A percentile compares a stretch with the other conserved stretches of the same genome.
These are phyloP conservation scores for Pocillopora damicornis DNA, from an alignment of 64 coral and sea anemone species.

Conservation along the genomic window DNA sequence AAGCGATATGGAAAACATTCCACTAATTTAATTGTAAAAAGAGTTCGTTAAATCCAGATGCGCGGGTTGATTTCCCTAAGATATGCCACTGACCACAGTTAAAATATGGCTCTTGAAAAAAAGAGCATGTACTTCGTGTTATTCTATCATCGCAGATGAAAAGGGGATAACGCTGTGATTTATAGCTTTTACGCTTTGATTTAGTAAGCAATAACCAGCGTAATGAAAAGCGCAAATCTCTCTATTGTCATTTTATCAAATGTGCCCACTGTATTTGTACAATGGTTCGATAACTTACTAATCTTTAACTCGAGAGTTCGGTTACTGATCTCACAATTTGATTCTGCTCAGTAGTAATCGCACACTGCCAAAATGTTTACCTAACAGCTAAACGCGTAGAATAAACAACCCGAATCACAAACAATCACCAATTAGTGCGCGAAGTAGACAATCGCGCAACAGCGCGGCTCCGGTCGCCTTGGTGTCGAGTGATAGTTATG, in stretches of 20 bases:
- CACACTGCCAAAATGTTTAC: constrained; percentile 32
- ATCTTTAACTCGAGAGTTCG: constrained; percentile 13
- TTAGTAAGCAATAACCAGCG: background rate
- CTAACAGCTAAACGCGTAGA: constrained; percentile 46
- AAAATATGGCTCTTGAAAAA: background rate
- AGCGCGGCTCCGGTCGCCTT: constrained; percentile 41
- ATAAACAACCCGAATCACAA: constrained; percentile 61
- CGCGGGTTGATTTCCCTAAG: constrained; percentile 12
- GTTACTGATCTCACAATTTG: constrained; percentile 56
- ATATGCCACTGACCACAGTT: background rate
- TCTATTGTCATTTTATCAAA: background rate
- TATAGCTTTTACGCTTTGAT: background rate
- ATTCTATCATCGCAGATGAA: constrained; percentile 37
- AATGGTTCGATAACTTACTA: background rate
- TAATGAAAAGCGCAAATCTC: background rate
- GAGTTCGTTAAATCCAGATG: constrained; percentile 33
- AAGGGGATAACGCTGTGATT: background rate
- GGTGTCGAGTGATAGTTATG: constrained; percentile 49
- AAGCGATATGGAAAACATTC: constrained; percentile 26
- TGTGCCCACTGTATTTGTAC: background rate
- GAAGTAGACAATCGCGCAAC: constrained; percentile 34
- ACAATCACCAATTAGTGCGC: constrained; percentile 55
- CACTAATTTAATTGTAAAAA: constrained; percentile 25
- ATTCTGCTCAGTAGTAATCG: constrained; percentile 29
- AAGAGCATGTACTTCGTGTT: background rate